These are phyloP conservation scores for Sternarchorhynchus goeldii DNA, from an alignment of 2,797 vertebrate genomes.

Conservation along the genomic window DNA sequence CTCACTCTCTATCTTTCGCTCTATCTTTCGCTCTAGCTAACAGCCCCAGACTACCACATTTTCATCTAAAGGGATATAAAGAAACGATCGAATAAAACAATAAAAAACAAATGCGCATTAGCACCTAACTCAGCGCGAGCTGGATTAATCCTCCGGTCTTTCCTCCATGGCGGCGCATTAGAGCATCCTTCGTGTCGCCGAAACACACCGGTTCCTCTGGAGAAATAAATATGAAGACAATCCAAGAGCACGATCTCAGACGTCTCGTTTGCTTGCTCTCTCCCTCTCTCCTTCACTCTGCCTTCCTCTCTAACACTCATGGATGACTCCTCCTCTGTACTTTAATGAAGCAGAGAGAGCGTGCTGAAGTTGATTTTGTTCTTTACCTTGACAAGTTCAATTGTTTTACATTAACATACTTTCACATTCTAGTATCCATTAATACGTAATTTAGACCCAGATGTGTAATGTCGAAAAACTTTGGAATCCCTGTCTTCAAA, in stretches of 20 bases:
- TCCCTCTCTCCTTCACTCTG: conserved; percentile 15
- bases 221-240: conserved; percentile 35
- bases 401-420: too few species aligned
- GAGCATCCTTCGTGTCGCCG: conserved; percentile 54
- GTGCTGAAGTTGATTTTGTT: neutral
- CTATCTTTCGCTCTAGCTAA: conserved; percentile 46
- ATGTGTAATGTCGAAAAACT: too few species aligned
- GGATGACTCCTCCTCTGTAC: too few species aligned
- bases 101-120: conserved; percentile 68
- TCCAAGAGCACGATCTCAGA: conserved; percentile 31
- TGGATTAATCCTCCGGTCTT: conserved; percentile 61
- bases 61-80: conserved; percentile 47
- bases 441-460: too few species aligned
- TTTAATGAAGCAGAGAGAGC: neutral
- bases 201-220: conserved; percentile 23
- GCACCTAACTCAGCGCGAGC: conserved; percentile 63
- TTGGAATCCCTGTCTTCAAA: too few species aligned
- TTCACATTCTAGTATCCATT: too few species aligned
- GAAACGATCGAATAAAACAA: conserved; percentile 57
- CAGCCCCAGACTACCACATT: conserved; percentile 65
- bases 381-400: neutral
- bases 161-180: conserved; percentile 68
- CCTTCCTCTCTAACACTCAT: neutral
- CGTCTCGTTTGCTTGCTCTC: conserved; percentile 51
- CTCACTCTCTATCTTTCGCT: too few species aligned